Percentiles rank a stretch among this genome's conserved stretches.
phyloP scores from a whole-genome alignment of 2,797 vertebrate species.

The Gallinago nigripennis region DNA sequence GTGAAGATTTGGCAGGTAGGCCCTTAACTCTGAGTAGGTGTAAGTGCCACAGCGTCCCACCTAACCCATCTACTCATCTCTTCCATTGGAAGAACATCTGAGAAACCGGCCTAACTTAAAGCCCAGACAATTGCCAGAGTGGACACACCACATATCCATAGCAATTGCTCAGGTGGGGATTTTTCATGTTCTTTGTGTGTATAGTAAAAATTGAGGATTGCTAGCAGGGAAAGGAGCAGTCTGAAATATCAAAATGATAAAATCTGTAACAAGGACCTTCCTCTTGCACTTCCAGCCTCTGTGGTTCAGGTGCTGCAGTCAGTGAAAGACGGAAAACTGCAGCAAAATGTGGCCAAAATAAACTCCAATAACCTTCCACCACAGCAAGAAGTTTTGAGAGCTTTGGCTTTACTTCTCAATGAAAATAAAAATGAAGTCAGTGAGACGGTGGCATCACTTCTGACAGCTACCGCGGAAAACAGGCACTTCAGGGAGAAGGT shows the following conservation, averaged over 20 bases:
- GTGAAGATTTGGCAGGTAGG: neutral
- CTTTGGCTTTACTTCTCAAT: slow-evolving; percentile 86
- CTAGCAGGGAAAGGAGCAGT: neutral
- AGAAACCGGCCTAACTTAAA: neutral
- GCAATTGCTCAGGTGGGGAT: neutral
- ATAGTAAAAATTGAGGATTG: neutral
- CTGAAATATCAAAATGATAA: neutral
- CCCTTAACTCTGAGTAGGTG: neutral
- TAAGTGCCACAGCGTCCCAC: neutral
- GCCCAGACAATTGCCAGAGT: neutral
- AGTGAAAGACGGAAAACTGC: slow-evolving; percentile 75
- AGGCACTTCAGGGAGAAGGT: slow-evolving; percentile 90
- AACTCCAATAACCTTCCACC: slow-evolving; percentile 80
- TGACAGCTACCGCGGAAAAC: slow-evolving; percentile 82
- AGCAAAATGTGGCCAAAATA: slow-evolving; percentile 81
- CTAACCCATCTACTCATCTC: neutral
- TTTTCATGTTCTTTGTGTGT: neutral
- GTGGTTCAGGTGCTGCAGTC: slow-evolving; percentile 83
- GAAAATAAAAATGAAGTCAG: slow-evolving; percentile 81
- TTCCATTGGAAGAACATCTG: neutral
- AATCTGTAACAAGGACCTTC: neutral
- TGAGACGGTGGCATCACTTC: slow-evolving; percentile 81
- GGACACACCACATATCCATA: neutral
- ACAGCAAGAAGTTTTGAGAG: slow-evolving; percentile 81
- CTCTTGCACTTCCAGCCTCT: slow-evolving; percentile 73